phyloP scores from a whole-genome alignment of 2,888 invertebrate genomes.

The Platycheirus albimanus region DNA sequence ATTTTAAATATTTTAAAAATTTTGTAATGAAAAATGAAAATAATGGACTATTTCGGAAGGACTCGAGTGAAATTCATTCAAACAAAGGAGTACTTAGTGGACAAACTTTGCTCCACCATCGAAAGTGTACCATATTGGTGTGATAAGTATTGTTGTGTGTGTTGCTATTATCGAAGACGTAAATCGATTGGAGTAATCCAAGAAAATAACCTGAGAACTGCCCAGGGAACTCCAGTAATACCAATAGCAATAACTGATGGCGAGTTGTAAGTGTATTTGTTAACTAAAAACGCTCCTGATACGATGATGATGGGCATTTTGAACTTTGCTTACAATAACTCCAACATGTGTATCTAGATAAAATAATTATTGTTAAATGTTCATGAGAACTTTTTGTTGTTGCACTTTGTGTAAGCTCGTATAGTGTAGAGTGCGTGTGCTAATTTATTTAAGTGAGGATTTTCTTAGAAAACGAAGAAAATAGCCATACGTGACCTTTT shows the following conservation, averaged over 20 bases:
- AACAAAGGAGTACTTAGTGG: constrained; percentile 63
- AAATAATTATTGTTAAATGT: constrained; percentile 4
- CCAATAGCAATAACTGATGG: constrained; percentile 74
- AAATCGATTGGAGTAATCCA: constrained; percentile 80
- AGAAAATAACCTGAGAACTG: constrained; percentile 61
- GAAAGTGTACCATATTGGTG: constrained; percentile 76
- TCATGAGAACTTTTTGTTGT: neutral
- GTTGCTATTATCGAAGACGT: constrained; percentile 77
- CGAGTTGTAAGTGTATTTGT: constrained; percentile 74
- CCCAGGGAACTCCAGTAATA: constrained; percentile 76
- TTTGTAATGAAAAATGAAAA: constrained; percentile 49
- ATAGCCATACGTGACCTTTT: no score
- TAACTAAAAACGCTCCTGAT: neutral
- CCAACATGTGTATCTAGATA: neutral
- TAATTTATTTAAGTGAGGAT: no score
- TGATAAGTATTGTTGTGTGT: constrained; percentile 77
- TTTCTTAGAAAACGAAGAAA: no score
- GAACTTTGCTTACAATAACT: constrained; percentile 6
- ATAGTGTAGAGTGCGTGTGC: no score
- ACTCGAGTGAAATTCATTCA: constrained; percentile 58
- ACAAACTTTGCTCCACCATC: constrained; percentile 75
- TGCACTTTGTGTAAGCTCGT: no score
- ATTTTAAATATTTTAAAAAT: neutral
- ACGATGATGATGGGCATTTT: constrained; percentile 2
- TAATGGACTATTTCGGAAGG: constrained; percentile 57